A percentile compares a stretch with the other conserved stretches of the same genome.
phyloP scores from a whole-genome alignment of 2,797 vertebrate genomes.

The Xenentodon cancila region DNA sequence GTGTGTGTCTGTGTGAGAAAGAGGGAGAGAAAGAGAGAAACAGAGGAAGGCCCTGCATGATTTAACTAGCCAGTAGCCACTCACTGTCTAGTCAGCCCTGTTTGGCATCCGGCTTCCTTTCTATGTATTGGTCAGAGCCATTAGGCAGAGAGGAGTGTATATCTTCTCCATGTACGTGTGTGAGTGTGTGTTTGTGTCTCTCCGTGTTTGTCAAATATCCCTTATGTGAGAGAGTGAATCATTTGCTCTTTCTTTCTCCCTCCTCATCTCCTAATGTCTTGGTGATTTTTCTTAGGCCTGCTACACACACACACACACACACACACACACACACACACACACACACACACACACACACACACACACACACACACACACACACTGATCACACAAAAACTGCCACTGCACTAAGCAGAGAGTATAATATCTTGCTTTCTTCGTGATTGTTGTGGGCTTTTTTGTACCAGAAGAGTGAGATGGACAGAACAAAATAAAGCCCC shows the following conservation, averaged over 20 bases:
- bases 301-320: not conserved
- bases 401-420: constrained; percentile 51
- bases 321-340: constrained; percentile 15
- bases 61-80: constrained; percentile 80
- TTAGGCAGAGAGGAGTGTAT: constrained; percentile 66
- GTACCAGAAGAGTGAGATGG: constrained; percentile 49
- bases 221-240: constrained; percentile 57
- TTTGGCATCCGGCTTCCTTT: constrained; percentile 67
- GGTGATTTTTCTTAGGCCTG: constrained; percentile 43
- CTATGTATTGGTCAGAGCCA: constrained; percentile 76
- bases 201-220: constrained; percentile 55
- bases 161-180: constrained; percentile 28
- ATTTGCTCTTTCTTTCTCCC: constrained; percentile 59
- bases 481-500: constrained; percentile 55
- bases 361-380: too few relatives aligned
- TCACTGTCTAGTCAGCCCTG: constrained; percentile 76
- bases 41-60: constrained; percentile 73
- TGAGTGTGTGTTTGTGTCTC: constrained; percentile 24
- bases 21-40: constrained; percentile 35
- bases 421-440: constrained; percentile 50
- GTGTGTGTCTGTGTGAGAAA: constrained; percentile 20
- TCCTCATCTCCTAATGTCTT: constrained; percentile 67
- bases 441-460: constrained; percentile 46
- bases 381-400: constrained; percentile 29
- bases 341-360: constrained; percentile 4